These are phyloP conservation scores for Heliconius eleuchia DNA, from an alignment of 1,140 invertebrate species.

Conservation along the genomic window DNA sequence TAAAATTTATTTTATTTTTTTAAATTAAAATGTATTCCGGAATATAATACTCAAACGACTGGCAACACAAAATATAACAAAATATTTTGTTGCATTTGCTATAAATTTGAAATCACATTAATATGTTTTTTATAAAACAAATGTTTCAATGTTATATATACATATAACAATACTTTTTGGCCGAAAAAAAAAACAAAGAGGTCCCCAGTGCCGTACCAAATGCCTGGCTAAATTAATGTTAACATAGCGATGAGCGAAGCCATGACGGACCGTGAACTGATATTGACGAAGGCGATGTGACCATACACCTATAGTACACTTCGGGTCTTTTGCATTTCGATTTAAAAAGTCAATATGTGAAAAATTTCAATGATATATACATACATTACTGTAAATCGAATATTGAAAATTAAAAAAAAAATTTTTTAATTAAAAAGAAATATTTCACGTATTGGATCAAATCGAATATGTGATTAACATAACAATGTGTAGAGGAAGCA, in stretches of 20 bases:
- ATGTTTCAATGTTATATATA: no score
- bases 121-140: no score
- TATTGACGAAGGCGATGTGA: slow-evolving; percentile 46
- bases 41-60: no score
- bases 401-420: background rate
- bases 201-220: slow-evolving; percentile 49
- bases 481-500: slow-evolving; percentile 24
- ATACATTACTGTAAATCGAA: background rate
- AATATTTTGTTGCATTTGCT: background rate
- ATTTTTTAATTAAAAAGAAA: background rate
- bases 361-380: background rate
- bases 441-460: background rate
- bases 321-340: slow-evolving; percentile 1
- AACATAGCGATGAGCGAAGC: slow-evolving; percentile 57
- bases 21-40: no score
- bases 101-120: background rate
- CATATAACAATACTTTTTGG: no score
- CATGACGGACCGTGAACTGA: slow-evolving; percentile 50
- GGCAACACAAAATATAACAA: background rate
- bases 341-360: background rate
- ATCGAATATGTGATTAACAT: background rate
- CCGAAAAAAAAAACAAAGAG: slow-evolving; percentile 50
- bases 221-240: slow-evolving; percentile 53
- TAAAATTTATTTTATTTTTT: no score
- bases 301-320: slow-evolving; percentile 50